These are phyloP conservation scores for Proisotoma minuta DNA, from an alignment of 2,888 invertebrate genomes.

Conservation along the genomic window DNA sequence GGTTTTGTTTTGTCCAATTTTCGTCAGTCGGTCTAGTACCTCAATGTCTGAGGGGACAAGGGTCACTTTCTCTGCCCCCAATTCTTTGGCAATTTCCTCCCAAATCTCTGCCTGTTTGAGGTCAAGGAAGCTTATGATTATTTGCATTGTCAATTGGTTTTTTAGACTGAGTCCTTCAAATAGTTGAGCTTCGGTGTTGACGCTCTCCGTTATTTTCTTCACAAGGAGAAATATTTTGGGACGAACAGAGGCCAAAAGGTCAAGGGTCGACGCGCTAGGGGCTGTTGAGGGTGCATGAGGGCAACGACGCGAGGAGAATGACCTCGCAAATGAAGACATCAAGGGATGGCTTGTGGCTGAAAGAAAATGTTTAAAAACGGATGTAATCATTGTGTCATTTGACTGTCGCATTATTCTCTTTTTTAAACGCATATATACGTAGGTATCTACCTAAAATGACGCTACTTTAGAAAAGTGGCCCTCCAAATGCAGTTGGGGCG, in stretches of 20 bases:
- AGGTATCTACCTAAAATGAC: no score
- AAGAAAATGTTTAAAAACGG: no score
- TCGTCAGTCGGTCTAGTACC: slow-evolving; percentile 16
- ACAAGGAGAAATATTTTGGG: slow-evolving; percentile 43
- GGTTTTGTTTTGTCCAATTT: slow-evolving; percentile 34
- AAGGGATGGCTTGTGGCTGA: slow-evolving; percentile 36
- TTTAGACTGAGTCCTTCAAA: slow-evolving; percentile 38
- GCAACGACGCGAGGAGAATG: slow-evolving; percentile 5
- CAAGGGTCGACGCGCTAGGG: slow-evolving; percentile 28
- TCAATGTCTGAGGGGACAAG: slow-evolving; percentile 22
- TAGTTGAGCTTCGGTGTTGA: slow-evolving; percentile 40
- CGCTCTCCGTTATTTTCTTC: slow-evolving; percentile 37
- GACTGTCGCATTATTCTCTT: no score
- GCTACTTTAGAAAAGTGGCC: no score
- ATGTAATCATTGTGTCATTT: no score
- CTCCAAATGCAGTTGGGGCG: no score
- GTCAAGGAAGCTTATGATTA: slow-evolving; percentile 42
- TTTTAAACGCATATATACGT: no score
- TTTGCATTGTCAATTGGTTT: slow-evolving; percentile 46
- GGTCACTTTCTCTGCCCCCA: slow-evolving; percentile 14
- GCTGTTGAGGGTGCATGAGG: no score
- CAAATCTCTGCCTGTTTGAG: slow-evolving; percentile 39
- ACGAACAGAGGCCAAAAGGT: slow-evolving; percentile 35
- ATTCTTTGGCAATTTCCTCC: slow-evolving; percentile 32
- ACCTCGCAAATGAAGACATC: slow-evolving; percentile 38